A percentile compares a stretch with the other conserved stretches of the same genome.
phyloP scores from a whole-genome alignment of 2,113 vertebrate genomes.

The Hippocampus abdominalis region DNA sequence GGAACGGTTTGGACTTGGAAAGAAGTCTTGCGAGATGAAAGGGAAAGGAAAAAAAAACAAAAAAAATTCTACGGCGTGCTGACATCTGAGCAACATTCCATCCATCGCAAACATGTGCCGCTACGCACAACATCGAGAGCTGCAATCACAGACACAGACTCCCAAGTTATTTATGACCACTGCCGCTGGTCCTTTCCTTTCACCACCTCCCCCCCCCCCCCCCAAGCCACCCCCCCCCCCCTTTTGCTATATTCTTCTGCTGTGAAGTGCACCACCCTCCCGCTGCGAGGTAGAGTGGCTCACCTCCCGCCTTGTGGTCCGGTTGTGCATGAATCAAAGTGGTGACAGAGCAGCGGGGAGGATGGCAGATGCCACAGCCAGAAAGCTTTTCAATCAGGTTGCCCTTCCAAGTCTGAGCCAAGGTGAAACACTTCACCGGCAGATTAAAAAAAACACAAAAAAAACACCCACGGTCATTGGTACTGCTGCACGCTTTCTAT shows the following conservation, averaged over 20 bases:
- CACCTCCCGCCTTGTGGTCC: conserved; percentile 59
- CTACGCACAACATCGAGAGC: conserved; percentile 36
- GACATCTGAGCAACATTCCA: conserved; percentile 49
- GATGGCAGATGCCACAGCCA: conserved; percentile 76
- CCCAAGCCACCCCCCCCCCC: conserved; percentile 18
- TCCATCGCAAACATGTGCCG: conserved; percentile 39
- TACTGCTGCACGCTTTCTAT: conserved; percentile 4
- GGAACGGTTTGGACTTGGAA: conserved; percentile 26
- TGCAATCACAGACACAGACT: conserved; percentile 42
- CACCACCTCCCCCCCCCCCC: no score
- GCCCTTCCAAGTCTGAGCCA: conserved; percentile 74
- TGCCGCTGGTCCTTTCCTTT: not conserved
- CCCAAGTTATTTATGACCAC: conserved; percentile 44
- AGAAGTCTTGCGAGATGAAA: conserved; percentile 14
- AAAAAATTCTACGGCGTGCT: conserved; percentile 29
- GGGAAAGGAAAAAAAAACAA: not conserved
- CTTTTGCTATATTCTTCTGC: conserved; percentile 43
- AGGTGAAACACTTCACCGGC: conserved; percentile 71
- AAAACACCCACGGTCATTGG: conserved; percentile 32
- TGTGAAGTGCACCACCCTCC: conserved; percentile 59
- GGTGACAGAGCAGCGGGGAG: conserved; percentile 76
- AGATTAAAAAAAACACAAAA: conserved; percentile 31
- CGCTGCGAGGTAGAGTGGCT: conserved; percentile 58
- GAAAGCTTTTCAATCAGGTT: conserved; percentile 80
- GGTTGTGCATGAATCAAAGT: conserved; percentile 76